phyloP scores from a whole-genome alignment of 2,888 invertebrate species.

The Orchestes rusci region DNA sequence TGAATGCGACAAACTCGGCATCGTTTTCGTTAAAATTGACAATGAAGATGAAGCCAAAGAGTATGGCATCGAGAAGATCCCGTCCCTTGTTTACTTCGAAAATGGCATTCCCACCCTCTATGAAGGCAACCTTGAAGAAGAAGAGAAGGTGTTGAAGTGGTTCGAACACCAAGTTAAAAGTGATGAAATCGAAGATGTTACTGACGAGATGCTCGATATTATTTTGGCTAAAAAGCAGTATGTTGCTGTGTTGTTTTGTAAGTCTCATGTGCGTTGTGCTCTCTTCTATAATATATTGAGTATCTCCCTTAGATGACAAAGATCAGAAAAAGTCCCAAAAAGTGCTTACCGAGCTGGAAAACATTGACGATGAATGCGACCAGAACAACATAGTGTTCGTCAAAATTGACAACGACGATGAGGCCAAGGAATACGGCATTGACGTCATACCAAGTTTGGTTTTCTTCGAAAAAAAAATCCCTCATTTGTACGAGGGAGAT shows the following conservation, averaged over 20 bases:
- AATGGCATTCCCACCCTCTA: constrained; percentile 67
- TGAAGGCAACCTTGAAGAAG: constrained; percentile 82
- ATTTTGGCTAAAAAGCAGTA: constrained; percentile 82
- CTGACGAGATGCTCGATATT: constrained; percentile 88
- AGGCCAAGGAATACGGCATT: constrained; percentile 85
- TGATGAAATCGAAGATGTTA: constrained; percentile 91
- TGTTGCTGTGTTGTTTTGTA: constrained; percentile 88
- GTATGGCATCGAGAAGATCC: constrained; percentile 85
- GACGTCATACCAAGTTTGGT: constrained; percentile 78
- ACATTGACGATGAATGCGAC: constrained; percentile 91
- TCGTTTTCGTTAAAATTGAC: constrained; percentile 88
- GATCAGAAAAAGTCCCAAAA: constrained; percentile 87
- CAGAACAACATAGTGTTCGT: constrained; percentile 87
- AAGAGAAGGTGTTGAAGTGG: constrained; percentile 83
- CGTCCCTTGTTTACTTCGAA: constrained; percentile 75
- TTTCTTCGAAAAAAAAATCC: constrained; percentile 57
- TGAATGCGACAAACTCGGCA: constrained; percentile 81
- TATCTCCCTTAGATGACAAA: constrained; percentile 65
- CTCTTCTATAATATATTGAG: not conserved
- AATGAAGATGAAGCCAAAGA: constrained; percentile 84
- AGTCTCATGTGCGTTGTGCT: constrained; percentile 42
- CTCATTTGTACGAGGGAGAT: constrained; percentile 56
- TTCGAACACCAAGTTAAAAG: constrained; percentile 74
- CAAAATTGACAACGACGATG: constrained; percentile 80
- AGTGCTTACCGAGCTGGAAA: constrained; percentile 75